Conservation (phyloP, 2,113 vertebrate species). For the Hylia prasina region DNA sequence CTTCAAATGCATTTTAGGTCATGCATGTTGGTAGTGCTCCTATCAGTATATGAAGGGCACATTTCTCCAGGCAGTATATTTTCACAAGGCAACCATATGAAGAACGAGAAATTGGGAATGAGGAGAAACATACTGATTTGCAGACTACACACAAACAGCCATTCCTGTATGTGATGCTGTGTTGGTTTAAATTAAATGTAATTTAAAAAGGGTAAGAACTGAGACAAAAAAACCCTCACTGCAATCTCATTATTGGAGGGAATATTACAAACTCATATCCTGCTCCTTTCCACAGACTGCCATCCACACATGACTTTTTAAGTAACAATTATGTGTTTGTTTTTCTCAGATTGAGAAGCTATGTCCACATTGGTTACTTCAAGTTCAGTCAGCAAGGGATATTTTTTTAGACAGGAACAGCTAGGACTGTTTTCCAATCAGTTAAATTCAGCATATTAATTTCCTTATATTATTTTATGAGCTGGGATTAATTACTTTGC, state of each 20-base stretch:
- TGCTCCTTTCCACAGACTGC: background rate
- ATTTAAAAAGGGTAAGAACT: background rate
- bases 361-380: background rate
- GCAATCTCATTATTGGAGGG: background rate
- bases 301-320: background rate
- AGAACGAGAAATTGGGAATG: background rate
- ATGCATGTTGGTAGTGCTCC: background rate
- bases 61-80: background rate
- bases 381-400: background rate
- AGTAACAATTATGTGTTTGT: background rate
- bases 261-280: background rate
- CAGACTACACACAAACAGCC: background rate
- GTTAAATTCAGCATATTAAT: background rate
- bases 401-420: background rate
- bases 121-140: background rate
- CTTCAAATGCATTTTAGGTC: background rate
- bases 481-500: background rate
- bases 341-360: background rate
- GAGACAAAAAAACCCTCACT: background rate
- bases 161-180: background rate
- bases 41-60: background rate
- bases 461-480: background rate
- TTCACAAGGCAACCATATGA: background rate
- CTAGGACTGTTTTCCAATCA: background rate
- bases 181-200: background rate